Percentiles rank a stretch among this genome's conserved stretches.
Evolutionary conservation across 2,888 invertebrate species (phyloP).

Genomic region (Cylindroiulus punctatus): DNA sequence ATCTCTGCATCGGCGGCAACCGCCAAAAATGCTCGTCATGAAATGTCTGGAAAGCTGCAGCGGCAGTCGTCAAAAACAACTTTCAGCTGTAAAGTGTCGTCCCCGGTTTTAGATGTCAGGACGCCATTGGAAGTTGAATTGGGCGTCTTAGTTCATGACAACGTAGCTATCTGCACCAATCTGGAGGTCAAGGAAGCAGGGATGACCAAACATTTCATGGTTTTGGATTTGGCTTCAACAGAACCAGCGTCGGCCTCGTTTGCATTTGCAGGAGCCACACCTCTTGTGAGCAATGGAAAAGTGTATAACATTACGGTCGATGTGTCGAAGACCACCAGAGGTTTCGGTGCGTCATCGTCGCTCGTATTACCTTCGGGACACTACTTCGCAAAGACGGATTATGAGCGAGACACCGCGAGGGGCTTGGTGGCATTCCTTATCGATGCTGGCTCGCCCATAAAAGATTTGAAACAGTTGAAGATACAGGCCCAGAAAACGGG

Average conservation of each 20-base stretch:
- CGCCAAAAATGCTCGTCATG: not conserved
- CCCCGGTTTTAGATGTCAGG: not conserved
- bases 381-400: not conserved
- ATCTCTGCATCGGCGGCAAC: not conserved
- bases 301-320: conserved; percentile 42
- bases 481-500: conserved; percentile 48
- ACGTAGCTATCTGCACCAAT: not conserved
- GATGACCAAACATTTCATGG: not conserved
- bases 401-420: conserved; percentile 1
- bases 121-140: not conserved
- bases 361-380: conserved; percentile 23
- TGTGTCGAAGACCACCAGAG: conserved; percentile 8
- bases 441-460: conserved; percentile 32
- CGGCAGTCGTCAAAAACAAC: not conserved
- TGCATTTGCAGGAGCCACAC: not conserved
- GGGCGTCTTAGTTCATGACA: not conserved
- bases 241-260: not conserved
- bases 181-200: not conserved
- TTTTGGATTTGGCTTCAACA: not conserved
- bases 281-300: not conserved
- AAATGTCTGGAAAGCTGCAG: conserved; percentile 1
- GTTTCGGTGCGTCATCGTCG: not conserved
- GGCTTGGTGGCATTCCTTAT: conserved; percentile 39
- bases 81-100: not conserved
- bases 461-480: not conserved